Evolutionary conservation across 2,888 invertebrate genomes (phyloP), one percentile per base, ranked within the genome.

Genomic region (Hirtodrosophila alboralis): DNA sequence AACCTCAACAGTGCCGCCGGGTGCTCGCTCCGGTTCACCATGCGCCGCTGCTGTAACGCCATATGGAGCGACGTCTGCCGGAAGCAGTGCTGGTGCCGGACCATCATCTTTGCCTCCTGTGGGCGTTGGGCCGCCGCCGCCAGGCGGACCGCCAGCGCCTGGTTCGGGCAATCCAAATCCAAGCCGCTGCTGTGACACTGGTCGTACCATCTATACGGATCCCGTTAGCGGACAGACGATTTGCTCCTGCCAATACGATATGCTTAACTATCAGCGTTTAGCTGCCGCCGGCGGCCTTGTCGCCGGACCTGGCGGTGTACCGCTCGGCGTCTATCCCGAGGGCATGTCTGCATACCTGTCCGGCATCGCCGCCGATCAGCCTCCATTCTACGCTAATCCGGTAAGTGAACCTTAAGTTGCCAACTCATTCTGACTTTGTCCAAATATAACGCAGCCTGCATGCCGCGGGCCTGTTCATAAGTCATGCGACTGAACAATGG

Each of bases 171-270:
- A 93, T 65, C 21, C 69, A 0, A 72, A 78, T 34, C 70, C 84
- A 3, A 87, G 76, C 58, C 88, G 96, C 85, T 97, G 97, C 92
- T 97, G 97, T 92, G 97, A 97, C 92, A 96, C 97, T 74, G 97
- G 97, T 75, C 93, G 97, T 87, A 95, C 97, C 70, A 94, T 97
- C 90, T 96, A 96, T 92, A 96, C 96, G 89, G 96, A 96, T 91
- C 96, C 96, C 36, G 93, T 96, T 78, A 96, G 96, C 77, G 96
- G 96, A 51, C 96, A 96, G 91, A 96, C 95, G 53, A 94, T 96
- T 69, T 96, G 96, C 92, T 96, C 96, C 85, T 96, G 96, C 91
- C 96, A 96, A 91, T 96, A 96, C 92, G 96, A 96, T 91, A 93
- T 97, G 84, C 93, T 97, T 86, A 92, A 91, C 86, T 94, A 93